Evolutionary conservation across 2,888 invertebrate genomes (phyloP).

Genomic region (Sylvicola fuscatus): DNA sequence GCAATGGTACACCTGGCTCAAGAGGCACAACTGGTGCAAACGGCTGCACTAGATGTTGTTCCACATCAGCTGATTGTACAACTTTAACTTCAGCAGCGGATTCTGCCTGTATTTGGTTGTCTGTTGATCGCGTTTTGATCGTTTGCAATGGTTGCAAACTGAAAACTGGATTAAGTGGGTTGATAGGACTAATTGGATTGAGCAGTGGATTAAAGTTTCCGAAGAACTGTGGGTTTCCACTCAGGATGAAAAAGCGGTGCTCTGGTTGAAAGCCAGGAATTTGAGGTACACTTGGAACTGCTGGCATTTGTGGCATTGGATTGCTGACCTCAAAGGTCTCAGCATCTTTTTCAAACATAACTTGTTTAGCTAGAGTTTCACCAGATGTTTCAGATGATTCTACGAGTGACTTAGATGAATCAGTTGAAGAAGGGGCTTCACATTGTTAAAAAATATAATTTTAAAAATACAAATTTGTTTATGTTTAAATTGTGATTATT

Average conservation of each 20-base stretch:
- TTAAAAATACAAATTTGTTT: too few species aligned
- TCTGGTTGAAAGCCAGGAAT: conserved; percentile 9
- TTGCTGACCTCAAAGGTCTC: too few species aligned
- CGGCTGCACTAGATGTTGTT: not conserved
- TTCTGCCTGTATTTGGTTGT: not conserved
- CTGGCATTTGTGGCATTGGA: too few species aligned
- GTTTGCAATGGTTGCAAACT: conserved; percentile 10
- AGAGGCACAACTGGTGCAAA: not conserved
- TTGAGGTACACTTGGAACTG: too few species aligned
- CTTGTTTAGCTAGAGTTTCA: too few species aligned
- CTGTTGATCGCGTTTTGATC: not conserved
- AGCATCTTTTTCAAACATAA: too few species aligned
- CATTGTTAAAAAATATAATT: too few species aligned
- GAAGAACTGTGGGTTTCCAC: conserved; percentile 28
- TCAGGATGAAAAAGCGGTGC: conserved; percentile 35
- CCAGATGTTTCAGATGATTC: too few species aligned
- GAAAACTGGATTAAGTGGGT: conserved; percentile 9
- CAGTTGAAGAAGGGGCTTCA: too few species aligned
- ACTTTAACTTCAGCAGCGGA: not conserved
- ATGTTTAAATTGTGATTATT: too few species aligned
- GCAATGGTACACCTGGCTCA: not conserved
- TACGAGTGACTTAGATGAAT: too few species aligned
- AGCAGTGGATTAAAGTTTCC: conserved; percentile 13
- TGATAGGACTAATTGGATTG: conserved; percentile 2
- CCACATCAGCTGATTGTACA: not conserved